Evolutionary conservation across 2,888 invertebrate genomes (phyloP), one percentile per base, ranked within the genome.

Genomic region (Pterostichus madidus): DNA sequence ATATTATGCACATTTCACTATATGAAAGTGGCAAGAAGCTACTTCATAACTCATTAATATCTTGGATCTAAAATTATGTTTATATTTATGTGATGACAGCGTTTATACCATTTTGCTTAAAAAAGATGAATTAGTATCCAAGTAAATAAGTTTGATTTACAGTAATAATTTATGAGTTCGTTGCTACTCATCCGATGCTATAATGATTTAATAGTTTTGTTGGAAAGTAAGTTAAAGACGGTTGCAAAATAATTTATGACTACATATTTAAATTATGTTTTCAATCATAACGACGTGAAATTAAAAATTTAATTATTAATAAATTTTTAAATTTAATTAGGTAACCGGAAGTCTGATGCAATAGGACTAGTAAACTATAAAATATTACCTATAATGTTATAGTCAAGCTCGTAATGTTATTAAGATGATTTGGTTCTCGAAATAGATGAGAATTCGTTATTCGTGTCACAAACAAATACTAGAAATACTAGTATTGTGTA

Each of bases 141-240:
- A 64, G 64, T 31, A 64, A 49, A 64, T 64, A 64, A 64, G 10
- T 64, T 64, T 64, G 35, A 64, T 64, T 64, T 64, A 71, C 17
- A 71, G 17, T 39, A 44, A 44, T 71, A 44, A 71, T 71, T 71
- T 71, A 71, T 71, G 39, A 17, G 68, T 71, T 44, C 68, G 31
- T 71, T 71, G 68, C 44, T 71, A 44, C 68, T 39, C 68, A 44
- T 71, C 68, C 39, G 64, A 64, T 11, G 59, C 10, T 59, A 59
- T 10, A 31, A 59, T 59, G 24, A 64, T 64, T 64, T 32, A 64
- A 64, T 64, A 64, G 32, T 64, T 32, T 64, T 5, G 49, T 49
- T 49, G 2, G 32, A 64, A 32, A 61, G 61, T 61, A 61, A 56
- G 13, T 53, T 53, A 53, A 24, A 31, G 10, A 10, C 64, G 10